Conservation (phyloP, 2,113 vertebrate genomes). For the Hyperopisus bebe region DNA sequence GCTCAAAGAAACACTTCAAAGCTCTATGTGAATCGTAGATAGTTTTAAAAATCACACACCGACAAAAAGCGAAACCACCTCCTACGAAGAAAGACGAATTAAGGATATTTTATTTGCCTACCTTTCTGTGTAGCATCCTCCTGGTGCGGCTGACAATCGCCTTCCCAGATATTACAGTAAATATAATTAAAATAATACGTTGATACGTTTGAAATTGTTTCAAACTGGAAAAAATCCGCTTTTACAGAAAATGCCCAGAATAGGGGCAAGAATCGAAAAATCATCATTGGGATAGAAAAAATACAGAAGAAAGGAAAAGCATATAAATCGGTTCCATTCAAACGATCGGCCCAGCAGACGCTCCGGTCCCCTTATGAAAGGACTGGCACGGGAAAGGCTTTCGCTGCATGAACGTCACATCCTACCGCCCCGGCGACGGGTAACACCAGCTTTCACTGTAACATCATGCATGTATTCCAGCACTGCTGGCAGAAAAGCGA, state of each 20-base stretch:
- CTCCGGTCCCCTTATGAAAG: not conserved
- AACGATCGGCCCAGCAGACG: not conserved
- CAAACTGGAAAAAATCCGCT: constrained; percentile 59
- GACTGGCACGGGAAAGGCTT: not conserved
- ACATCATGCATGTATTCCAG: not conserved
- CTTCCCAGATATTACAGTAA: constrained; percentile 70
- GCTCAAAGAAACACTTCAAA: not conserved
- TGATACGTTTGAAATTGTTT: constrained; percentile 63
- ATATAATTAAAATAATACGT: constrained; percentile 69
- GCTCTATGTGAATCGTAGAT: not conserved
- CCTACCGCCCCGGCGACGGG: not conserved
- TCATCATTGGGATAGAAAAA: constrained; percentile 42
- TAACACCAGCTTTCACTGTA: not conserved
- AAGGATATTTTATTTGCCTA: constrained; percentile 25
- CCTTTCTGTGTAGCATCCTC: constrained; percentile 66
- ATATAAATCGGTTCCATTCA: constrained; percentile 3
- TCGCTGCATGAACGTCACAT: constrained; percentile 18
- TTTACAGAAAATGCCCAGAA: constrained; percentile 45
- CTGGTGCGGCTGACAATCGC: constrained; percentile 64
- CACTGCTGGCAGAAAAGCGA: not conserved
- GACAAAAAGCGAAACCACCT: not conserved
- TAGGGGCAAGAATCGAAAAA: constrained; percentile 40
- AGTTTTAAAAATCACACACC: not conserved
- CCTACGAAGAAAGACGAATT: not conserved
- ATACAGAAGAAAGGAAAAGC: not conserved